phyloP scores from a whole-genome alignment of 2,797 vertebrate species.

The Eremophila alpestris region DNA sequence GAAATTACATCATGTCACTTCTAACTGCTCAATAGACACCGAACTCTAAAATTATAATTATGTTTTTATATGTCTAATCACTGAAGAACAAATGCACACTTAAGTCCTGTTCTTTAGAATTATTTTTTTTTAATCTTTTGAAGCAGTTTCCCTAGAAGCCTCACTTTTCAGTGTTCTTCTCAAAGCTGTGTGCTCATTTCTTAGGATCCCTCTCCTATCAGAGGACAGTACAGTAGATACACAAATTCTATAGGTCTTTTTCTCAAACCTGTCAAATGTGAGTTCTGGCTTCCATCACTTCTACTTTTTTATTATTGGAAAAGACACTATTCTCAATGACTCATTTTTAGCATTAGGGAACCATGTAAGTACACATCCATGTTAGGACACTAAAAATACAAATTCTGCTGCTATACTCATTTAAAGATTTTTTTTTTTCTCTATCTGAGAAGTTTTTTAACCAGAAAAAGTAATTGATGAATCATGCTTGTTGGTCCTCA shows the following conservation, averaged over 20 bases:
- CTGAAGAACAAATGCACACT: background rate
- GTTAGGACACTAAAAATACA: background rate
- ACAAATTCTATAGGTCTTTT: background rate
- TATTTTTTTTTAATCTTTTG: background rate
- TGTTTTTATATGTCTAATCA: background rate
- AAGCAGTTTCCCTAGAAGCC: background rate
- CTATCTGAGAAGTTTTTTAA: background rate
- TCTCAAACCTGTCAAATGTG: background rate
- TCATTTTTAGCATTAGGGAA: background rate
- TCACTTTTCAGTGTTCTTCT: background rate
- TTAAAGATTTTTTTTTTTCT: background rate
- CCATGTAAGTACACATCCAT: background rate
- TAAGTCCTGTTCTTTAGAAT: background rate
- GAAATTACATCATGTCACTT: background rate
- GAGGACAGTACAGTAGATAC: background rate
- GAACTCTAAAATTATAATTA: background rate
- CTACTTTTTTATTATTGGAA: background rate
- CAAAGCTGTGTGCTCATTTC: background rate
- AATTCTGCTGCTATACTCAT: background rate
- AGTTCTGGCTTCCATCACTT: background rate
- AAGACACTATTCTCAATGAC: background rate
- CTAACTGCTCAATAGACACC: background rate
- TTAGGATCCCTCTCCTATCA: background rate
- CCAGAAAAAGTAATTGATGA: background rate
- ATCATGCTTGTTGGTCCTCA: background rate